Percentiles rank a stretch among this genome's conserved stretches.
Conservation (phyloP, 2,888 invertebrate genomes). For the Metopia argyrocephala region DNA sequence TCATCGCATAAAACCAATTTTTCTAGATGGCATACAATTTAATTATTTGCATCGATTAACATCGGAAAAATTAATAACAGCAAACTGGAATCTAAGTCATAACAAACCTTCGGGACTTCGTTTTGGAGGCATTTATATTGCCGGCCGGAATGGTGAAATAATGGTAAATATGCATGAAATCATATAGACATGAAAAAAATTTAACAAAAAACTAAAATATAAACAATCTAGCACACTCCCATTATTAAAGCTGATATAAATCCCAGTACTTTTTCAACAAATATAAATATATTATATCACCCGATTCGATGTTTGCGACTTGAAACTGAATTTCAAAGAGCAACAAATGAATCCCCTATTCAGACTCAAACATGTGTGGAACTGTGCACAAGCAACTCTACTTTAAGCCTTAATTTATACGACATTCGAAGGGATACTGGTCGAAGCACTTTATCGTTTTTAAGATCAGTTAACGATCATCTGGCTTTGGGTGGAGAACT, state of each 20-base stretch:
- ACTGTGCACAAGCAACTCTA: constrained; percentile 70
- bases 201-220: no score
- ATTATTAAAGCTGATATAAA: constrained; percentile 76
- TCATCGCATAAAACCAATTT: constrained; percentile 76
- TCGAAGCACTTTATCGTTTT: constrained; percentile 73
- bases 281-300: constrained; percentile 74
- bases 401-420: constrained; percentile 73
- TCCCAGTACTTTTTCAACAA: constrained; percentile 75
- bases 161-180: constrained; percentile 69
- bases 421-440: constrained; percentile 72
- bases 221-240: constrained; percentile 72
- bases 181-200: no score
- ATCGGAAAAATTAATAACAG: constrained; percentile 72
- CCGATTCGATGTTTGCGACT: constrained; percentile 71
- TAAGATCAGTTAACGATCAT: constrained; percentile 74
- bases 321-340: constrained; percentile 72
- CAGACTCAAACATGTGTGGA: constrained; percentile 73
- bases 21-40: constrained; percentile 76
- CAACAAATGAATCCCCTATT: constrained; percentile 65
- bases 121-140: constrained; percentile 75
- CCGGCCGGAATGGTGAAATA: constrained; percentile 70
- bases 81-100: constrained; percentile 75
- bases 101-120: constrained; percentile 75
- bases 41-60: constrained; percentile 73
- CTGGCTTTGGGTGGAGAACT: constrained; percentile 75